These are phyloP conservation scores for Capra hircus DNA, from an alignment of 2,113 vertebrate genomes.

Conservation along the genomic window DNA sequence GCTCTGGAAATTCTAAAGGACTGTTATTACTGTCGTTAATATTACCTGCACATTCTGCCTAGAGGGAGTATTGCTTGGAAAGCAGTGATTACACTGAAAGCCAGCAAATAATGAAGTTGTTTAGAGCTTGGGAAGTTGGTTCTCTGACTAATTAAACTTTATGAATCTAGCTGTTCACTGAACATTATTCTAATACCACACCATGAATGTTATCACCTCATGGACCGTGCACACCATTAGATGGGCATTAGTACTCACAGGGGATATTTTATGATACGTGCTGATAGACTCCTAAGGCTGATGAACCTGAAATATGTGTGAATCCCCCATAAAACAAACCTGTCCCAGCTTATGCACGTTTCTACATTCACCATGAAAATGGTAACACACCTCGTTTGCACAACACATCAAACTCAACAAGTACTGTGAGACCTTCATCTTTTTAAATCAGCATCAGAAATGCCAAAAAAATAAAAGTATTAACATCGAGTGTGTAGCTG, in stretches of 20 bases:
- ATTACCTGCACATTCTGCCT: neutral
- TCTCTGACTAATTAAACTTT: slow-evolving; percentile 1
- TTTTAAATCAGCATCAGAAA: slow-evolving; percentile 27
- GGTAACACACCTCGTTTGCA: slow-evolving; percentile 12
- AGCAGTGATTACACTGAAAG: neutral
- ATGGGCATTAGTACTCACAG: neutral
- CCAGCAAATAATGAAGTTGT: slow-evolving; percentile 20
- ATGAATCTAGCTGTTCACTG: neutral
- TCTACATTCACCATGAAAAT: slow-evolving; percentile 24
- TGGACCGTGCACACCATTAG: neutral
- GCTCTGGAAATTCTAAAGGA: neutral
- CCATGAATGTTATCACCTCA: neutral
- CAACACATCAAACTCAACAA: slow-evolving; percentile 38
- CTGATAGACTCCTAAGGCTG: slow-evolving; percentile 1
- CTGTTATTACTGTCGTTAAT: neutral
- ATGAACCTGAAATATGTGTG: slow-evolving; percentile 17
- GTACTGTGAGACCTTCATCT: neutral
- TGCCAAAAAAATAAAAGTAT: neutral
- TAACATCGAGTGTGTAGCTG: slow-evolving; percentile 11
- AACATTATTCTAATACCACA: neutral
- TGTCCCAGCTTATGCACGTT: neutral
- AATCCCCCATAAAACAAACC: slow-evolving; percentile 2
- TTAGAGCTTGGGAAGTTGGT: neutral
- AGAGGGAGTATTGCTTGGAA: neutral
- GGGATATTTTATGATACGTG: neutral